A percentile compares a stretch with the other conserved stretches of the same genome.
Conservation (phyloP, 2,888 invertebrate species). For the Germaria angustata region DNA sequence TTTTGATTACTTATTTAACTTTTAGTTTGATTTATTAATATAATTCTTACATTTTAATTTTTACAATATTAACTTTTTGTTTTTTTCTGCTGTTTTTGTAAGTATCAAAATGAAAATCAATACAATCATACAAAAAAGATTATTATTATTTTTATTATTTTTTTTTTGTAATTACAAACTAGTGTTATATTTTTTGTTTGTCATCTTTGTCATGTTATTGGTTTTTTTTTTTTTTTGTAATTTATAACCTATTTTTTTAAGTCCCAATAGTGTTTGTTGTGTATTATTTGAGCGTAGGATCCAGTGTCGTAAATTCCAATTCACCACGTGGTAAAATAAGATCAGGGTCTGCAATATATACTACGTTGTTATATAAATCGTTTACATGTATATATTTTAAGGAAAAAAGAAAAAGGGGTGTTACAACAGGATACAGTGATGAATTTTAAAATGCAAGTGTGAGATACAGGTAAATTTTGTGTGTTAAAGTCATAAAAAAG, state of each 20-base stretch:
- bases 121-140: slow-evolving; percentile 10
- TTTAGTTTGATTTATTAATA: slow-evolving; percentile 21
- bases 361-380: slow-evolving; percentile 75
- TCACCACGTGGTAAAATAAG: slow-evolving; percentile 80
- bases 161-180: slow-evolving; percentile 27
- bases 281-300: slow-evolving; percentile 77
- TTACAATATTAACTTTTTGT: slow-evolving; percentile 22
- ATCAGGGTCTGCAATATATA: slow-evolving; percentile 81
- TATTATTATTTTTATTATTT: background rate
- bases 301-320: slow-evolving; percentile 80
- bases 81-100: background rate
- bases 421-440: background rate
- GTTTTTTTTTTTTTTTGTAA: background rate
- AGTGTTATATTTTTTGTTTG: background rate
- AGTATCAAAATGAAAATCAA: slow-evolving; percentile 9
- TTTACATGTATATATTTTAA: slow-evolving; percentile 34
- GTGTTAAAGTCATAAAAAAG: background rate
- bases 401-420: too few species aligned
- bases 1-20: slow-evolving; percentile 20
- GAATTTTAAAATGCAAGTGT: background rate
- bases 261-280: slow-evolving; percentile 10
- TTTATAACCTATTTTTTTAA: slow-evolving; percentile 5
- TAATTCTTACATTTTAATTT: background rate
- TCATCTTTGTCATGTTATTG: background rate
- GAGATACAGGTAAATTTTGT: background rate